Evolutionary conservation across 2,888 invertebrate genomes (phyloP).

Genomic region (Orgyia antiqua): DNA sequence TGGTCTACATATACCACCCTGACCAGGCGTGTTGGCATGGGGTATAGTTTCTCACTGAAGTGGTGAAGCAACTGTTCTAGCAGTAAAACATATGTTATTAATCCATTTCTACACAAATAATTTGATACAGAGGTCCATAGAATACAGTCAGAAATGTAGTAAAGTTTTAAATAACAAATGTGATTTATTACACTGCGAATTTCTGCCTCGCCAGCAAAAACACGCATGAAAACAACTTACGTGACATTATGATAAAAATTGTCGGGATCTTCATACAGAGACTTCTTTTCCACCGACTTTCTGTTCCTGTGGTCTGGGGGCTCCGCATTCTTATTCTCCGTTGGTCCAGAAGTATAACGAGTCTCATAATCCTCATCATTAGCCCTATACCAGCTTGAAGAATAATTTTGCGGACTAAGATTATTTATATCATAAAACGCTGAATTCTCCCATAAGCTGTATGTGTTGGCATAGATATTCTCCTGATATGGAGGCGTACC

Average conservation of each 20-base stretch:
- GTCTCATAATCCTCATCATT: constrained; percentile 21
- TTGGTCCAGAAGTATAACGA: constrained; percentile 11
- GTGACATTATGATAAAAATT: constrained; percentile 7
- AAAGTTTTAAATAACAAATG: too few relatives aligned
- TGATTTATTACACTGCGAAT: too few relatives aligned
- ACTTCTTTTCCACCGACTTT: constrained; percentile 10
- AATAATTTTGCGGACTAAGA: constrained; percentile 25
- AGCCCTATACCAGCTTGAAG: constrained; percentile 16
- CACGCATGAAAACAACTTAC: constrained; percentile 18
- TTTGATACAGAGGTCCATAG: too few relatives aligned
- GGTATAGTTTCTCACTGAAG: too few relatives aligned
- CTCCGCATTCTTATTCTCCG: constrained; percentile 9
- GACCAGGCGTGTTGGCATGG: too few relatives aligned
- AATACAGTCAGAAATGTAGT: too few relatives aligned
- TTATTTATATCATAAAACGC: constrained; percentile 36
- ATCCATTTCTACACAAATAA: too few relatives aligned
- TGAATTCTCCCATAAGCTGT: constrained; percentile 36
- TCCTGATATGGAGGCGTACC: constrained; percentile 18
- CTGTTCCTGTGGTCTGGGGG: constrained; percentile 12
- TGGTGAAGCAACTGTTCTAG: too few relatives aligned
- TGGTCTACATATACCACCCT: too few relatives aligned
- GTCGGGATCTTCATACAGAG: constrained; percentile 22
- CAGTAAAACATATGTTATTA: too few relatives aligned
- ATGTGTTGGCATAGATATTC: constrained; percentile 27
- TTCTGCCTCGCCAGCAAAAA: neutral